Base-by-base conservation (phyloP, 2,888 invertebrate species). In the Oegoconia quadripuncta region DNA sequence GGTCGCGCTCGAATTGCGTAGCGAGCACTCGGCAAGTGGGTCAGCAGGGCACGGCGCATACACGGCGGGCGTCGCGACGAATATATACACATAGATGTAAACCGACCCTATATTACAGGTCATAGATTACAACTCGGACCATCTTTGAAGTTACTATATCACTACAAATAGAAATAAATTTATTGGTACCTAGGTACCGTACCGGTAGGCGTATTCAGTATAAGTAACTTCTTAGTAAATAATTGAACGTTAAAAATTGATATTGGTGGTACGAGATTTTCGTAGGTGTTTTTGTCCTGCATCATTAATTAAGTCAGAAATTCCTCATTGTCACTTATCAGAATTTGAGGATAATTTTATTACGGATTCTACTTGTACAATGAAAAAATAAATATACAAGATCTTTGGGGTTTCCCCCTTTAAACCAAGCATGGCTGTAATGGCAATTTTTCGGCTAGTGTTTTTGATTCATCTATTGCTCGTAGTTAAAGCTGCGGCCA, bases 1-100 rank as follows among this genome's bases (percentile, higher is more conserved):
- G 73, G 74, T 74, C 80, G 79, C 73, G 79, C 70, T 79, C 74
- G 74, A 75, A 77, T 83, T 82, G 83, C 83, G 83, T 81, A 78
- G 81, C 66, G 71, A 73, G 65, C 76, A 74, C 72, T 75, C 74
- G 59, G 73, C 77, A 86, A 80, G 67, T 86, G 74, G 86, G 86
- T 86, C 82, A 84, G 71, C 79, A 65, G 87, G 82, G 69, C 83
- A 78, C 75, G 66, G 59, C 72, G 73, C 64, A 64, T 60, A 59
- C 63, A 64, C 63, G 61, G 55, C 51, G 56, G n/a, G 53, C 62
- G 59, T 51, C 52, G 52, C 57, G 54, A 58, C 43, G 42, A 44
- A 52, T 43, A 50, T 55, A 54, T 55, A 58, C 56, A 55, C 52
- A 42, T 29, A 26, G 34, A 49, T n/a, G n/a, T n/a, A n/a, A n/a